Base-by-base conservation (phyloP, 2,113 vertebrate genomes). In the Pelvicachromis taeniatus region DNA sequence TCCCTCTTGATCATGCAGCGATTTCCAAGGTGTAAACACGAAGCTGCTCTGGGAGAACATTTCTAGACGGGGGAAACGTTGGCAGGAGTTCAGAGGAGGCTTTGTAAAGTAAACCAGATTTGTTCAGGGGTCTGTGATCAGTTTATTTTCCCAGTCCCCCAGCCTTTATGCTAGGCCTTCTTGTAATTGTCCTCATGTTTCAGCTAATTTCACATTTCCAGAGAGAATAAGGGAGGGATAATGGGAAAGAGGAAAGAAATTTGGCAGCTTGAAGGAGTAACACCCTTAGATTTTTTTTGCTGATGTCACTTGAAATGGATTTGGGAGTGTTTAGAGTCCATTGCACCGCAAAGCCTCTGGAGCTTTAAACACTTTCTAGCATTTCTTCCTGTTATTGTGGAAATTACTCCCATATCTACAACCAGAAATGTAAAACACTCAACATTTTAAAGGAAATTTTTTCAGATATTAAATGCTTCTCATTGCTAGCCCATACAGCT, bases 91-190 rank as follows among this genome's bases (percentile, higher is more conserved):
- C 95, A 96, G 93, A 95, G 87, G 83, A 92, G 85, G 84, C 88
- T 94, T 95, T 94, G 93, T 94, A 93, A 95, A 94, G 92, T 94
- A 93, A 94, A 94, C 91, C 94, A 95, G 92, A 94, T 95, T 94
- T 94, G 92, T 95, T 92, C 90, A 89, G 91, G 86, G 88, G 83
- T 86, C 93, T 90, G 89, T 87, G 90, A 94, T 93, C 89, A 81
- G 92, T 94, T 95, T 95, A 92, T 96, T 95, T 96, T 95, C 89
- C 83, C 91, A 85, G 87, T 92, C 52, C 82, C 83, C 58, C 85
- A 63, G 70, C 91, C 91, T 90, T 91, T 91, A 88, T 88, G 68
- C 85, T 55, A 40, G 93, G 92, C 90, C 89, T 89, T 92, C 89
- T 90, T 94, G 89, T 95, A 95, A 94, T 93, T 92, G 92, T 94